Evolutionary conservation across 2,888 invertebrate species (phyloP).

Genomic region (Lasioglossum morio): DNA sequence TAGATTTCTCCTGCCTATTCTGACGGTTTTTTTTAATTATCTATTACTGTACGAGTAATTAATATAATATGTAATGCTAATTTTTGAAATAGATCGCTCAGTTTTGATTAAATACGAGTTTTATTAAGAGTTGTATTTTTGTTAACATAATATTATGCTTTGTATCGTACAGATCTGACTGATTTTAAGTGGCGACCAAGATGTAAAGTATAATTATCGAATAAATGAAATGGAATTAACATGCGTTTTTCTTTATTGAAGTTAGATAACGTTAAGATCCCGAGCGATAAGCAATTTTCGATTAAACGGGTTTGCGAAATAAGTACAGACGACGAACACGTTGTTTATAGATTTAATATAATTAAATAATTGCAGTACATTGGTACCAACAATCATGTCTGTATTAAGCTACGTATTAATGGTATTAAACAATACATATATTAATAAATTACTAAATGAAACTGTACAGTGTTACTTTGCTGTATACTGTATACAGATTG

Average conservation of each 20-base stretch:
- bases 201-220: background rate
- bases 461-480: slow-evolving; percentile 57
- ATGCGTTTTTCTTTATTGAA: background rate
- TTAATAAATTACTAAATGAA: slow-evolving; percentile 62
- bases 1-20: background rate
- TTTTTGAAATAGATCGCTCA: background rate
- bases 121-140: no score
- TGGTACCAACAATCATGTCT: slow-evolving; percentile 62
- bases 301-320: background rate
- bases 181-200: background rate
- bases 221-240: background rate
- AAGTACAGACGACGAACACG: background rate
- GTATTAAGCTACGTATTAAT: slow-evolving; percentile 49
- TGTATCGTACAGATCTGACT: background rate
- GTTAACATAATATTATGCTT: background rate
- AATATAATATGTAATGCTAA: background rate
- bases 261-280: background rate
- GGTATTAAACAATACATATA: slow-evolving; percentile 45
- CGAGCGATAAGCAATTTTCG: background rate
- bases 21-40: background rate
- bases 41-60: no score
- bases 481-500: slow-evolving; percentile 22
- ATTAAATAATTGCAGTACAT: slow-evolving; percentile 72
- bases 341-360: slow-evolving; percentile 43
- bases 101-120: background rate